Percentiles rank a stretch among this genome's conserved stretches.
Evolutionary conservation across 2,888 invertebrate species (phyloP).

Genomic region (Argynnis bischoffii): DNA sequence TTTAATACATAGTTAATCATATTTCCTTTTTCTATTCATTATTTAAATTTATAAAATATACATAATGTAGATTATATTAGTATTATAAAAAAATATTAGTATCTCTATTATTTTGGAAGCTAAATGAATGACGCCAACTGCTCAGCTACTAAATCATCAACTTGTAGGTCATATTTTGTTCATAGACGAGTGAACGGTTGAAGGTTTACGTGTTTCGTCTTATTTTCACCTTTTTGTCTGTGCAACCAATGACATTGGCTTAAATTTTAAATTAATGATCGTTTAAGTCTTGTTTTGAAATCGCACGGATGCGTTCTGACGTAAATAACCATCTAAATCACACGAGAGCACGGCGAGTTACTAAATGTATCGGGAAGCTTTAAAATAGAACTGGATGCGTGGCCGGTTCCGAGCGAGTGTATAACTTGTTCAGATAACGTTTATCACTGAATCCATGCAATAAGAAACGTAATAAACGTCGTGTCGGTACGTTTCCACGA

Average conservation of each 20-base stretch:
- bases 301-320: conserved; percentile 51
- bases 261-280: conserved; percentile 26
- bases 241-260: conserved; percentile 39
- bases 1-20: too few relatives aligned
- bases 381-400: conserved; percentile 60
- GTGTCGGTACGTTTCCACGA: background rate
- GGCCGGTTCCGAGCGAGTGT: conserved; percentile 47
- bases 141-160: conserved; percentile 5
- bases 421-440: conserved; percentile 56
- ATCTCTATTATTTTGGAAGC: background rate
- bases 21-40: too few relatives aligned
- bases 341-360: conserved; percentile 52
- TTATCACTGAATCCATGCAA: conserved; percentile 48
- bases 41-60: too few relatives aligned
- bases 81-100: too few relatives aligned
- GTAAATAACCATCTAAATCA: conserved; percentile 64
- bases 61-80: too few relatives aligned
- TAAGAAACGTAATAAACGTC: conserved; percentile 19
- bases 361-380: conserved; percentile 61
- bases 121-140: conserved; percentile 1
- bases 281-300: conserved; percentile 32
- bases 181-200: conserved; percentile 49
- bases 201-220: conserved; percentile 52
- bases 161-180: conserved; percentile 13
- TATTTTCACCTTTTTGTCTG: conserved; percentile 30